Evolutionary conservation across 1,140 invertebrate genomes (phyloP).

Genomic region (Orius laevigatus): DNA sequence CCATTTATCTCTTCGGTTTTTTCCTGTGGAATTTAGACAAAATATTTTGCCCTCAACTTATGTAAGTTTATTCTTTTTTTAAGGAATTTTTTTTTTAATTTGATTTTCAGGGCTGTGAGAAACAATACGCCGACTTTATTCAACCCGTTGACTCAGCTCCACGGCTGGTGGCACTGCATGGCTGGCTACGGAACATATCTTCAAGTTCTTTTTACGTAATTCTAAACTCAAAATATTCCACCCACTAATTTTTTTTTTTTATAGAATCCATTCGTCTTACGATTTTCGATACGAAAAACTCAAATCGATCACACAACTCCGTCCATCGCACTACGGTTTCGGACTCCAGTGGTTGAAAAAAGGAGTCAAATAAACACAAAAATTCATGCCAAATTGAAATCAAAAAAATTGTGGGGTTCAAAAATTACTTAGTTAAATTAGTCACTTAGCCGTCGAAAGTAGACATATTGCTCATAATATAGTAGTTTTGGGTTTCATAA

Average conservation of each 20-base stretch:
- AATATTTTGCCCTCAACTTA: constrained; percentile 19
- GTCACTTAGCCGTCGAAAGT: too few relatives aligned
- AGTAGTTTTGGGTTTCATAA: too few relatives aligned
- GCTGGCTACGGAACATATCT: constrained; percentile 23
- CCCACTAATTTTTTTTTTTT: constrained; percentile 6
- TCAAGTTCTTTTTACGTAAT: constrained; percentile 23
- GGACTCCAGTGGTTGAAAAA: constrained; percentile 10
- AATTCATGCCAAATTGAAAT: too few relatives aligned
- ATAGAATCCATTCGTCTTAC: constrained; percentile 20
- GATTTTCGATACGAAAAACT: constrained; percentile 19
- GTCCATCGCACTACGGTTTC: constrained; percentile 7
- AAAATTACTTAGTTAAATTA: too few relatives aligned
- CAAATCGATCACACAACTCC: constrained; percentile 7
- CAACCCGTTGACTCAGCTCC: constrained; percentile 21
- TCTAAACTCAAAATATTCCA: neutral
- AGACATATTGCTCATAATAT: too few relatives aligned
- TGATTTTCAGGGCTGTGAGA: constrained; percentile 18
- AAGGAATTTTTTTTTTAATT: neutral
- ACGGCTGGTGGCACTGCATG: constrained; percentile 23
- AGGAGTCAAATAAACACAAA: too few relatives aligned
- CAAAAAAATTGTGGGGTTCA: too few relatives aligned
- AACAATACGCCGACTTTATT: constrained; percentile 14
- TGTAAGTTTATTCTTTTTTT: constrained; percentile 19
- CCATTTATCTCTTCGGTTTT: constrained; percentile 22
- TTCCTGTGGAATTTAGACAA: constrained; percentile 23